Base-by-base conservation (phyloP, 2,797 vertebrate genomes). In the Pangasius sanitwongsei region DNA sequence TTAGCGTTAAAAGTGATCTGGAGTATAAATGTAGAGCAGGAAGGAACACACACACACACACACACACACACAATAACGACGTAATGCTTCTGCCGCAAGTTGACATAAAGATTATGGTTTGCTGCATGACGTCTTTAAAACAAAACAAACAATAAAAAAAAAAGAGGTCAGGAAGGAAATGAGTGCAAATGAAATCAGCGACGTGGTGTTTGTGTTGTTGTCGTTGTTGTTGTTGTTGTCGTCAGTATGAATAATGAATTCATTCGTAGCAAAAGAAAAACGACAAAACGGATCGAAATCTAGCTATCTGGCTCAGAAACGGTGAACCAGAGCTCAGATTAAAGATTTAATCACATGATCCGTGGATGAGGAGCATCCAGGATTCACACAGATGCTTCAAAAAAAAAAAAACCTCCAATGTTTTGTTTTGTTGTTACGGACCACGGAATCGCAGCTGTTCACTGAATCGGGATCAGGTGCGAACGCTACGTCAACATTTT, bases 61-160 rank as follows among this genome's bases (percentile, higher is more conserved):
- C 90, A 91, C 65, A 87, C 63, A 61, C 74, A 72, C 67, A 74
- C 48, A 53, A 83, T 91, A 91, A 92, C 65, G 87, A 88, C 81
- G 90, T 83, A 70, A 90, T 89, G 90, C 81, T 91, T 91, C 87
- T 83, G 87, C 70, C 88, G 85, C 84, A 75, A 80, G 80, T 88
- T 67, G 89, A 87, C 89, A 89, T 57, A 72, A 59, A 70, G 55
- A 74, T 83, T 83, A 83, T 48, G 18, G 69, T 41, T 88, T 6
- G 59, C 31, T 37, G 28, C 44, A 87, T 70, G 20, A 81, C 61
- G 59, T 75, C 88, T 87, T 88, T 86, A 83, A 91, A 91, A 87
- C 89, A 90, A 89, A 89, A 72, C 69, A 37, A 37, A 70, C 4
- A 4, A 31, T 28, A 34, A 41, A 20, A 18, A 37, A 70, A 37